Evolutionary conservation across 1,140 invertebrate species (phyloP).

Genomic region (Conopomorpha cramerella): DNA sequence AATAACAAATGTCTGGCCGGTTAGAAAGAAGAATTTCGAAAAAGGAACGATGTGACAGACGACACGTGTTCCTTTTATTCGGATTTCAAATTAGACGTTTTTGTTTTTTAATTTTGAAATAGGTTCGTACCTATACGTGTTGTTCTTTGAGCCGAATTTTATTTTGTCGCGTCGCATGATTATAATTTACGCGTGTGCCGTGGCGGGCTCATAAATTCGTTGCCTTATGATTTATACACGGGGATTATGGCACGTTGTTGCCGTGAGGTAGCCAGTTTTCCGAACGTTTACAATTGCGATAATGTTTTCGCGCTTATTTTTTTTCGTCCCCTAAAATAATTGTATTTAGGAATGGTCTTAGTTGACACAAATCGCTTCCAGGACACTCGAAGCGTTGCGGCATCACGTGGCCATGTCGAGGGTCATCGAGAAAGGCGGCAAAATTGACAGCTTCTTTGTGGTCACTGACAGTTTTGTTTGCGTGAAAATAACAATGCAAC

Average conservation of each 20-base stretch:
- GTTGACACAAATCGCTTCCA: neutral
- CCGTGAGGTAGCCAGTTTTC: constrained; percentile 10
- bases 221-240: constrained; percentile 38
- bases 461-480: neutral
- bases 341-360: too few species aligned
- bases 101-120: too few species aligned
- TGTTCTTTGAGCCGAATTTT: too few species aligned
- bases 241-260: constrained; percentile 38
- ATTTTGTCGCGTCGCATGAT: constrained; percentile 15
- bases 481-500: too few species aligned
- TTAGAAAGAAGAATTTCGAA: constrained; percentile 32
- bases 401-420: constrained; percentile 38
- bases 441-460: constrained; percentile 25
- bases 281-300: too few species aligned
- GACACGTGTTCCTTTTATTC: constrained; percentile 44
- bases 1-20: constrained; percentile 44
- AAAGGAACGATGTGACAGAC: constrained; percentile 45
- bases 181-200: constrained; percentile 36
- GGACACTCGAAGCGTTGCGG: constrained; percentile 37
- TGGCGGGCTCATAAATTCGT: constrained; percentile 40
- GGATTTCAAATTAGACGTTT: constrained; percentile 21
- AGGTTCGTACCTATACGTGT: too few species aligned
- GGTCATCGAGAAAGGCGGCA: constrained; percentile 32
- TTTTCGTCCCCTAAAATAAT: too few species aligned
- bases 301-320: too few species aligned